phyloP scores from a whole-genome alignment of 1,140 invertebrate species.

The Vanessa atalanta region DNA sequence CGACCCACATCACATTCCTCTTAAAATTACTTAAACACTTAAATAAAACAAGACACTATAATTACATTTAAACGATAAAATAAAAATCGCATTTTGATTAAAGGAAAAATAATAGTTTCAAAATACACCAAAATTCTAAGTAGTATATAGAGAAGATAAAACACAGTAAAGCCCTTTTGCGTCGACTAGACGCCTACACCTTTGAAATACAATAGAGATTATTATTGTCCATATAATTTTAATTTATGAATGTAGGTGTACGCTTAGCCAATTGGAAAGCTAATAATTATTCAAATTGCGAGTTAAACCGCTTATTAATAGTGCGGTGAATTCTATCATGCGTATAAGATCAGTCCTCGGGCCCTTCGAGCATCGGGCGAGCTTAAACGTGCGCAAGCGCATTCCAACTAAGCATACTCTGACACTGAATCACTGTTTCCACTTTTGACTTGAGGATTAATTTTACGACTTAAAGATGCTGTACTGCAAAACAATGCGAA shows the following conservation, averaged over 20 bases:
- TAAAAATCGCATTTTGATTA: too few relatives aligned
- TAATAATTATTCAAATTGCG: conserved; percentile 57
- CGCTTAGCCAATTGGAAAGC: conserved; percentile 45
- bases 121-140: background rate
- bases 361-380: conserved; percentile 40
- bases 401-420: conserved; percentile 48
- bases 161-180: conserved; percentile 18
- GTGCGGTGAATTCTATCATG: conserved; percentile 50
- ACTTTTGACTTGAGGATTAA: conserved; percentile 30
- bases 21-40: too few relatives aligned
- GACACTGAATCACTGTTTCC: conserved; percentile 47
- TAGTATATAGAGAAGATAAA: background rate
- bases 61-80: too few relatives aligned
- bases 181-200: conserved; percentile 25
- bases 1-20: too few relatives aligned
- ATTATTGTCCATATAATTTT: conserved; percentile 43
- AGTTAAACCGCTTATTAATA: conserved; percentile 58
- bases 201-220: conserved; percentile 27
- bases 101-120: background rate
- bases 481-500: background rate
- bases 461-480: conserved; percentile 11
- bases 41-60: too few relatives aligned
- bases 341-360: conserved; percentile 38
- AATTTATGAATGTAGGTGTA: conserved; percentile 41
- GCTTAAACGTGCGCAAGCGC: conserved; percentile 46